A percentile compares a stretch with the other conserved stretches of the same genome.
Evolutionary conservation across 37 sponge, comb jelly and placozoan species (phyloP).

Genomic region (Aplysina aerophoba): DNA sequence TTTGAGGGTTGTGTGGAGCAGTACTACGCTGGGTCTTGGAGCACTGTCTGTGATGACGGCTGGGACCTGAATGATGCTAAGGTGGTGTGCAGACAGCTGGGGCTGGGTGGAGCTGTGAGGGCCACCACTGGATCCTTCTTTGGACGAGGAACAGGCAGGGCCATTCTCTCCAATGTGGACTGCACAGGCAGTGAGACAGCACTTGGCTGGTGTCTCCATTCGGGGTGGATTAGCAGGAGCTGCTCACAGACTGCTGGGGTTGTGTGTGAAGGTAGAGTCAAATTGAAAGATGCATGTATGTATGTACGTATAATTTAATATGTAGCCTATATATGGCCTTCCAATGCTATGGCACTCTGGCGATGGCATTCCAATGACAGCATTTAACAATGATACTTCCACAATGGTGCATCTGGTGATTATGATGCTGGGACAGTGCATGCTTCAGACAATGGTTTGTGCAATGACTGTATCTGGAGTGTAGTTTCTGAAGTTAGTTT

Average conservation of each 20-base stretch:
- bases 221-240: not conserved
- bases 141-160: conserved; percentile 2
- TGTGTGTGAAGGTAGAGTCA: conserved; percentile 2
- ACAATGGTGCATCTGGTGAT: no score
- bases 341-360: no score
- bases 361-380: no score
- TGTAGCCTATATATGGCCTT: no score
- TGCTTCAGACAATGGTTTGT: no score
- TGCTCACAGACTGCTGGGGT: not conserved
- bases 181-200: conserved; percentile 16
- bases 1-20: conserved; percentile 35
- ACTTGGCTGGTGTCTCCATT: conserved; percentile 11
- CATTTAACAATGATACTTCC: no score
- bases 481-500: no score
- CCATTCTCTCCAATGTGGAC: conserved; percentile 25
- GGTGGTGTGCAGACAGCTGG: conserved; percentile 40
- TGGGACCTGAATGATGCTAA: conserved; percentile 36
- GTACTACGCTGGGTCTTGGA: conserved; percentile 35
- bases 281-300: no score
- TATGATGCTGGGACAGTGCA: no score
- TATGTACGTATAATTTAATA: no score
- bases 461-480: no score
- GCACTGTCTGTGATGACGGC: conserved; percentile 19
- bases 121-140: conserved; percentile 15
- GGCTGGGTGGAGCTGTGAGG: conserved; percentile 17